These are phyloP conservation scores for Cantharis nigra DNA, from an alignment of 2,888 invertebrate genomes.

Conservation along the genomic window DNA sequence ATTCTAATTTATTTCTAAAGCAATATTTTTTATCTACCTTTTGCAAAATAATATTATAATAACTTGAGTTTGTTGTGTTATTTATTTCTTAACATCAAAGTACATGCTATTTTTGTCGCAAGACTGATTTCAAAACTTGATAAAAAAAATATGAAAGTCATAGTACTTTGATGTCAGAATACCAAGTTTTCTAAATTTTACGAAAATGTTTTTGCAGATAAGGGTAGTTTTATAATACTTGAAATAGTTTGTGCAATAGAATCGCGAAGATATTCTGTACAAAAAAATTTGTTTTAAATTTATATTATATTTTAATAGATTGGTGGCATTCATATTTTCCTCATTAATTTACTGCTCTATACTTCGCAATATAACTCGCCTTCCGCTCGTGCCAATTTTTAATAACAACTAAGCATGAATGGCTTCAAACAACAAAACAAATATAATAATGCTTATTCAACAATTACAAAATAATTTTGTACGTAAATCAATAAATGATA, in stretches of 20 bases:
- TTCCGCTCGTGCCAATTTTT: too few species aligned
- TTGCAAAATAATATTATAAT: not conserved
- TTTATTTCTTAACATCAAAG: not conserved
- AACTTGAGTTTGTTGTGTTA: not conserved
- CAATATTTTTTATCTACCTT: not conserved
- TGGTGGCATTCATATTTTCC: too few species aligned
- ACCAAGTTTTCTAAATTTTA: not conserved
- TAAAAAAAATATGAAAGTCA: not conserved
- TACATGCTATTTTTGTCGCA: not conserved
- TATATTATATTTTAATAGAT: too few species aligned
- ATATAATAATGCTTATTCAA: too few species aligned
- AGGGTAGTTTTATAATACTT: not conserved
- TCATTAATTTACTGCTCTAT: too few species aligned
- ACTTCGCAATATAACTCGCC: too few species aligned
- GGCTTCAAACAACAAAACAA: too few species aligned
- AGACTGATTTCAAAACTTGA: not conserved
- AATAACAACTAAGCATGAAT: too few species aligned
- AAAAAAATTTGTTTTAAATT: not conserved
- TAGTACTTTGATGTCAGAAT: not conserved
- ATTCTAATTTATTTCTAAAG: not conserved
- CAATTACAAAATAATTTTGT: too few species aligned
- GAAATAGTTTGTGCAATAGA: not conserved
- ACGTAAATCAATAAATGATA: too few species aligned
- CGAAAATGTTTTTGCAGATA: not conserved
- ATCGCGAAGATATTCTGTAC: not conserved